phyloP scores from a whole-genome alignment of 1,140 invertebrate species.

The Charaxes varanes region DNA sequence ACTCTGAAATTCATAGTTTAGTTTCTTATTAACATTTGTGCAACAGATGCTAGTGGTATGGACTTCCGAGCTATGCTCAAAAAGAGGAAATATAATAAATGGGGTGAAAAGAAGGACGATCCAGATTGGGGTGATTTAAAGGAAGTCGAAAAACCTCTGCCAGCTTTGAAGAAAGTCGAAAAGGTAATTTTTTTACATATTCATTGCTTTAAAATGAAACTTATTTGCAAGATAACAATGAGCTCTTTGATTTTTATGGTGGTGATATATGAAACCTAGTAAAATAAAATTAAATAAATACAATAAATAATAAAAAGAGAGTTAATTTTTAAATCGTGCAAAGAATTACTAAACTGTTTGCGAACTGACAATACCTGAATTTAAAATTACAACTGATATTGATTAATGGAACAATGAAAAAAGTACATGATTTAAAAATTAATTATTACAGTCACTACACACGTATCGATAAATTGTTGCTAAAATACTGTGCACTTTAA shows the following conservation, averaged over 20 bases:
- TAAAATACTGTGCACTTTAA: too few relatives aligned
- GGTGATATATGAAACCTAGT: conserved; percentile 56
- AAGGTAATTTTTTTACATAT: conserved; percentile 78
- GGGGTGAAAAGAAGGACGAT: conserved; percentile 91
- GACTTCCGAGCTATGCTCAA: conserved; percentile 99
- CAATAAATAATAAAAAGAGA: conserved; percentile 18
- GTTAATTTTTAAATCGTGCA: conserved; percentile 15
- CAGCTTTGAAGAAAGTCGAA: conserved; percentile 92
- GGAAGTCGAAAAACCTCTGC: conserved; percentile 90
- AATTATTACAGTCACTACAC: too few relatives aligned
- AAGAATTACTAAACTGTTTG: too few relatives aligned
- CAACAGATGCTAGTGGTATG: conserved; percentile 93
- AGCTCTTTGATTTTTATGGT: conserved; percentile 19
- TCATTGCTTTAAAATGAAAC: not conserved
- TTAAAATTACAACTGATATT: not conserved
- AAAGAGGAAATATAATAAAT: conserved; percentile 96
- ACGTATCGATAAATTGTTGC: too few relatives aligned
- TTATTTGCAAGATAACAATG: not conserved
- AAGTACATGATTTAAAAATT: conserved; percentile 1
- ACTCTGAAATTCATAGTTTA: too few relatives aligned
- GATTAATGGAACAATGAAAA: conserved; percentile 3
- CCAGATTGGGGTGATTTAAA: conserved; percentile 95
- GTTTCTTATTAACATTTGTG: conserved; percentile 16
- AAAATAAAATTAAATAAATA: conserved; percentile 15
- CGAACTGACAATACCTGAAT: too few relatives aligned